Evolutionary conservation across 2,797 vertebrate genomes (phyloP).

Genomic region (Odontamblyopus lacepedii): DNA sequence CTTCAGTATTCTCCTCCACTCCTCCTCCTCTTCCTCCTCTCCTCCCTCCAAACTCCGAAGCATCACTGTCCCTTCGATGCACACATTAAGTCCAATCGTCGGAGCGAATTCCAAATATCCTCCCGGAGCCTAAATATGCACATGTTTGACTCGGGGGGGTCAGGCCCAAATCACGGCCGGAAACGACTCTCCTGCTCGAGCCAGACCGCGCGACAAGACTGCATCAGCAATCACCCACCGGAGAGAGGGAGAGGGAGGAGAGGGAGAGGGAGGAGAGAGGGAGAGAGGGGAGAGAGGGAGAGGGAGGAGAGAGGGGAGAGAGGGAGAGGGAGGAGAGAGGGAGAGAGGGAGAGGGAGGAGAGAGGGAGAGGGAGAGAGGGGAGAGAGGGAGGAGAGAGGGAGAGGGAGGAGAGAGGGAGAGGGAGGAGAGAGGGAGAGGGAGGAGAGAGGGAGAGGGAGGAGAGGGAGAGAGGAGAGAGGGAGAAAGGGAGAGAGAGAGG

Average conservation of each 20-base stretch:
- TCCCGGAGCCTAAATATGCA: slow-evolving; percentile 69
- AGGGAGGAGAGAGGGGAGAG: too few relatives aligned
- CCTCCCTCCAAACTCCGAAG: slow-evolving; percentile 62
- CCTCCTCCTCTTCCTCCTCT: slow-evolving; percentile 51
- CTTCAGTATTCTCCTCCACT: slow-evolving; percentile 33
- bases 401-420: too few relatives aligned
- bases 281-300: too few relatives aligned
- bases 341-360: slow-evolving; percentile 20
- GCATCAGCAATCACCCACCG: background rate
- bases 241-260: slow-evolving; percentile 30
- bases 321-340: too few relatives aligned
- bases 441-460: too few relatives aligned
- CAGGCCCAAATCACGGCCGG: slow-evolving; percentile 54
- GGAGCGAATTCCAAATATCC: slow-evolving; percentile 66
- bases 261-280: slow-evolving; percentile 54
- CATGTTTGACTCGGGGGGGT: slow-evolving; percentile 75
- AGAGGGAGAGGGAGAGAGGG: slow-evolving; percentile 54
- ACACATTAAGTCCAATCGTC: slow-evolving; percentile 67
- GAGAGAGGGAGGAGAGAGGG: too few relatives aligned
- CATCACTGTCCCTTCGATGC: slow-evolving; percentile 71
- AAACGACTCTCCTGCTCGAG: slow-evolving; percentile 64
- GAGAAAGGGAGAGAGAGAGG: too few relatives aligned
- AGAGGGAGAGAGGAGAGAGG: too few relatives aligned
- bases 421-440: too few relatives aligned
- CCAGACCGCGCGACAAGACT: slow-evolving; percentile 33